Evolutionary conservation across 2,888 invertebrate genomes (phyloP).

Genomic region (Platycnemis pennipes): DNA sequence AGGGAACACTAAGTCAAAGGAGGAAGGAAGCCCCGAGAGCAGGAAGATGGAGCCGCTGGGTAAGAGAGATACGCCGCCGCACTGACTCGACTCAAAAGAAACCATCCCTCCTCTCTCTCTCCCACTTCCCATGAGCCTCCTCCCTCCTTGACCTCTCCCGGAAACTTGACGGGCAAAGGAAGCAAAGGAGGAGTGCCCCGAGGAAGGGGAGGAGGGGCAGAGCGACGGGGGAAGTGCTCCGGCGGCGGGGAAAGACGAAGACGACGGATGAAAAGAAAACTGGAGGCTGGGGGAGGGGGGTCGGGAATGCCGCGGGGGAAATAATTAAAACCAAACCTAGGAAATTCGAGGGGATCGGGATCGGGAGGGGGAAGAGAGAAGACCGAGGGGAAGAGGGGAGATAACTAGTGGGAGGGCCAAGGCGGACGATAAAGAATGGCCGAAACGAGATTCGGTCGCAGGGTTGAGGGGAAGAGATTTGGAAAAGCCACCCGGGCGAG

Average conservation of each 20-base stretch:
- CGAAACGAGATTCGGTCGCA: not conserved
- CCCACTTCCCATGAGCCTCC: not conserved
- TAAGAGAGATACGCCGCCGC: not conserved
- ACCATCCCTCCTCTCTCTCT: not conserved
- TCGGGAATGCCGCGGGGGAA: conserved; percentile 17
- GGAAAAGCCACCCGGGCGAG: not conserved
- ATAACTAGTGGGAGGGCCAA: not conserved
- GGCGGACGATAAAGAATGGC: not conserved
- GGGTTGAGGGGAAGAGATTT: not conserved
- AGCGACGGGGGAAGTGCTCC: not conserved
- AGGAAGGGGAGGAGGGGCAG: not conserved
- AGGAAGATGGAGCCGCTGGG: not conserved
- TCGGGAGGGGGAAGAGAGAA: not conserved
- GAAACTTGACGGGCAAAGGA: conserved; percentile 21
- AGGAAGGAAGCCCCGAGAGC: not conserved
- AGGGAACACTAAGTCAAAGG: not conserved
- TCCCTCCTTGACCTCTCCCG: conserved; percentile 15
- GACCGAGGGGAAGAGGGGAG: not conserved
- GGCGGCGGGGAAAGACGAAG: not conserved
- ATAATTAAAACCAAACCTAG: conserved; percentile 20
- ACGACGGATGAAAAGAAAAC: not conserved
- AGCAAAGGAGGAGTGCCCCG: not conserved
- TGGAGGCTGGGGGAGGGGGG: not conserved
- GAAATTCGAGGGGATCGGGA: not conserved
- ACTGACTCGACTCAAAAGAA: not conserved